phyloP scores from a whole-genome alignment of 2,113 vertebrate genomes.

The Ptilonorhynchus violaceus region DNA sequence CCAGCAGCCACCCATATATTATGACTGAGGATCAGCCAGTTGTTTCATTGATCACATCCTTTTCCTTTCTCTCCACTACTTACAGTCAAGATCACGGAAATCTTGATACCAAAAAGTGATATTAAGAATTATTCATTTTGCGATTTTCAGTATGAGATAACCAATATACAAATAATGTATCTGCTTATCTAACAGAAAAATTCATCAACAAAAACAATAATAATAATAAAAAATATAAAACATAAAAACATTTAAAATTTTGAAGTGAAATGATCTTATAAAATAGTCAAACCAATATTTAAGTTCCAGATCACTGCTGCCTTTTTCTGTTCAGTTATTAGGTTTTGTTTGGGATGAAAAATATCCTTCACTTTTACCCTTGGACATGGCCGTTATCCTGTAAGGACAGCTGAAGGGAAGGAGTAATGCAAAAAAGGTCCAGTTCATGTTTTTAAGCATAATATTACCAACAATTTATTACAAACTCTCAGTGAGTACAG shows the following conservation, averaged over 20 bases:
- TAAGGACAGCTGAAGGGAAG: not conserved
- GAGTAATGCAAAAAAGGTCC: not conserved
- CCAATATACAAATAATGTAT: not conserved
- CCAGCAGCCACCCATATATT: not conserved
- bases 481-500: not conserved
- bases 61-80: not conserved
- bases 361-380: not conserved
- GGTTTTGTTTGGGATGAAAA: not conserved
- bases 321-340: not conserved
- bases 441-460: not conserved
- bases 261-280: not conserved
- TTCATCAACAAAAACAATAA: not conserved
- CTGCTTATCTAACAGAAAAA: not conserved
- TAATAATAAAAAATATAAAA: not conserved
- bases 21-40: not conserved
- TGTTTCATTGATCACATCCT: not conserved
- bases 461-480: not conserved
- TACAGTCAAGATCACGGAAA: not conserved
- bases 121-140: not conserved
- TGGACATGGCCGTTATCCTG: not conserved
- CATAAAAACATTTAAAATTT: not conserved
- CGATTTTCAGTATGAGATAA: not conserved
- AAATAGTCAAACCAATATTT: not conserved
- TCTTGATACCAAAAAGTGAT: not conserved
- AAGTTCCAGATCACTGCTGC: not conserved